These are phyloP conservation scores for Neofelis nebulosa DNA, from an alignment of 2,113 vertebrate genomes.

Conservation along the genomic window DNA sequence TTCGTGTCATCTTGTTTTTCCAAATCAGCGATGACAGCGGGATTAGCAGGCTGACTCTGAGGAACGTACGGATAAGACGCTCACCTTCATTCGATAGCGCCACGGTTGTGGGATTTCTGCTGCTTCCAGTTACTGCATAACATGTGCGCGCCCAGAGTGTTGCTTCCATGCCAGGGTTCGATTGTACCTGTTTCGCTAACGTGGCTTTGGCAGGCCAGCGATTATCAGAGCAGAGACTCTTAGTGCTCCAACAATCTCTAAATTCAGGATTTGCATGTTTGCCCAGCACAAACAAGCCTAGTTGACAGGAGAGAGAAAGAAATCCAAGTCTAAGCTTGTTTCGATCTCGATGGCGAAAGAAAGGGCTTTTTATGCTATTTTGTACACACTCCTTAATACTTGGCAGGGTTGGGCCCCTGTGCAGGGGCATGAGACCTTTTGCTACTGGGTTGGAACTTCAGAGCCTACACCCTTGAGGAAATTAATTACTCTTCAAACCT, in stretches of 20 bases:
- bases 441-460: background rate
- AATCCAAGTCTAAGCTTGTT: constrained; percentile 56
- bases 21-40: background rate
- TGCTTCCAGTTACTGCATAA: background rate
- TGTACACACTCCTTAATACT: background rate
- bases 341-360: background rate
- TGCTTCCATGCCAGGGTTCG: background rate
- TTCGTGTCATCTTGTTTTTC: background rate
- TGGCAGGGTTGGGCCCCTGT: background rate
- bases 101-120: background rate
- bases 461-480: background rate
- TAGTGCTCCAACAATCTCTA: background rate
- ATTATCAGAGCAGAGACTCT: background rate
- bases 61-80: background rate
- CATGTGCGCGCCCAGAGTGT: background rate
- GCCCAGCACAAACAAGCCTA: background rate
- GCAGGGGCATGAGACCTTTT: background rate
- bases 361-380: constrained; percentile 17
- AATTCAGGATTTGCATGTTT: constrained; percentile 24
- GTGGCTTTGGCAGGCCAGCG: background rate
- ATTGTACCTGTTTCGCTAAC: background rate
- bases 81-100: background rate
- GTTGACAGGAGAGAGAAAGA: background rate
- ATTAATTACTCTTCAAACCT: background rate
- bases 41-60: background rate